These are phyloP conservation scores for Beroe ovata DNA, from an alignment of 37 sponge, comb jelly and placozoan genomes.

Conservation along the genomic window DNA sequence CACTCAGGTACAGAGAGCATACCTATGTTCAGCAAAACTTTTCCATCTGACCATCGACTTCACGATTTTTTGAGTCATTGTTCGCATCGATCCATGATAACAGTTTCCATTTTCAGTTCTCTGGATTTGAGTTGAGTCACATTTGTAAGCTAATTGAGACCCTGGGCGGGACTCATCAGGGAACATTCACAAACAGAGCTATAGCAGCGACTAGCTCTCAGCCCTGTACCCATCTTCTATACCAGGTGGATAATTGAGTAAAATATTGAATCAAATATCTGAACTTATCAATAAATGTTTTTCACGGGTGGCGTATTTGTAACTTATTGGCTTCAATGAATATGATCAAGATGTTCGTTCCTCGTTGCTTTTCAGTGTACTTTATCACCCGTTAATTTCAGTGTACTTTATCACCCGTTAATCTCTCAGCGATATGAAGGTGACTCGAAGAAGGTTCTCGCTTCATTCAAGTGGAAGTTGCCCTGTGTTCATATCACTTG, in stretches of 20 bases:
- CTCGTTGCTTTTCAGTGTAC: too few species aligned
- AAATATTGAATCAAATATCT: too few species aligned
- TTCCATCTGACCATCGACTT: too few species aligned
- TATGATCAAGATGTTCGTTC: too few species aligned
- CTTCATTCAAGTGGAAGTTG: slow-evolving; percentile 14
- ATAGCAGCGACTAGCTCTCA: not conserved
- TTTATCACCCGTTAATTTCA: too few species aligned
- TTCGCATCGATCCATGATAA: not conserved
- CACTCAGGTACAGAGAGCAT: slow-evolving; percentile 39
- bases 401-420: too few species aligned
- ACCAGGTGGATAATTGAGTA: slow-evolving; percentile 46
- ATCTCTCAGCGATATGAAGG: not conserved
- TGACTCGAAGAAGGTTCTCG: not conserved
- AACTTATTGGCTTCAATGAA: too few species aligned
- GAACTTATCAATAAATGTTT: too few species aligned
- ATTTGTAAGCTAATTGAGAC: not conserved
- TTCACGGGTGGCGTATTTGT: too few species aligned
- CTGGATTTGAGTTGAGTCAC: slow-evolving; percentile 53
- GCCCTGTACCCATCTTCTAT: slow-evolving; percentile 41
- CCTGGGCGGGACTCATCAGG: slow-evolving; percentile 35
- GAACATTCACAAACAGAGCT: slow-evolving; percentile 18
- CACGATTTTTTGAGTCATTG: too few species aligned
- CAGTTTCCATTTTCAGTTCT: slow-evolving; percentile 23
- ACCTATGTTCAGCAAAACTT: too few species aligned
- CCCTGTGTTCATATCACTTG: not conserved